Evolutionary conservation across 2,113 vertebrate genomes (phyloP).

Genomic region (Oxygymnocypris stewartii): DNA sequence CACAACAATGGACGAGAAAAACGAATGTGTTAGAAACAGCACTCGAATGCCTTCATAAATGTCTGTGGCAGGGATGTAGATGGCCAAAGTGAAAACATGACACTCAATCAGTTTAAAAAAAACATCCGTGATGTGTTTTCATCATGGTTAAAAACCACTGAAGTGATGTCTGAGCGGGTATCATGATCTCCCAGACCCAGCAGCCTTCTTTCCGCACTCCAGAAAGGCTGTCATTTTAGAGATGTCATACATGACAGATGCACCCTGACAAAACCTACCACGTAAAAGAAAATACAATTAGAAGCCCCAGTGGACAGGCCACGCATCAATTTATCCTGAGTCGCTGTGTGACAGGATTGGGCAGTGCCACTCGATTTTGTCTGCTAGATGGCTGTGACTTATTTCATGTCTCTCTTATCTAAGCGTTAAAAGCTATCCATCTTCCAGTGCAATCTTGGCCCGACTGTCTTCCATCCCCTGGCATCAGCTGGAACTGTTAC

Average conservation of each 20-base stretch:
- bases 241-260: conserved; percentile 75
- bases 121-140: not conserved
- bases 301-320: conserved; percentile 74
- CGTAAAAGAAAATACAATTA: conserved; percentile 80
- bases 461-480: conserved; percentile 62
- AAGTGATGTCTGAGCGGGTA: conserved; percentile 65
- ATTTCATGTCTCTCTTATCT: conserved; percentile 65
- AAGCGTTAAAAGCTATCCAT: conserved; percentile 58
- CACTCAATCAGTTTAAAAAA: conserved; percentile 20
- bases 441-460: conserved; percentile 54
- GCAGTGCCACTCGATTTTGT: conserved; percentile 55
- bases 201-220: conserved; percentile 62
- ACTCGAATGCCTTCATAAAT: not conserved
- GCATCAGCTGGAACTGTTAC: conserved; percentile 52
- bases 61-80: not conserved
- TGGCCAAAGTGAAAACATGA: conserved; percentile 29
- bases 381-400: conserved; percentile 55
- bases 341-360: conserved; percentile 67
- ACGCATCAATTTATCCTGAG: conserved; percentile 74
- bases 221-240: conserved; percentile 75
- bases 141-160: conserved; percentile 65
- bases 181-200: conserved; percentile 61
- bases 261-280: conserved; percentile 72
- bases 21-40: not conserved
- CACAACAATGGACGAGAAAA: not conserved